Conservation (phyloP, 2,888 invertebrate species). For the Lasius platythorax region DNA sequence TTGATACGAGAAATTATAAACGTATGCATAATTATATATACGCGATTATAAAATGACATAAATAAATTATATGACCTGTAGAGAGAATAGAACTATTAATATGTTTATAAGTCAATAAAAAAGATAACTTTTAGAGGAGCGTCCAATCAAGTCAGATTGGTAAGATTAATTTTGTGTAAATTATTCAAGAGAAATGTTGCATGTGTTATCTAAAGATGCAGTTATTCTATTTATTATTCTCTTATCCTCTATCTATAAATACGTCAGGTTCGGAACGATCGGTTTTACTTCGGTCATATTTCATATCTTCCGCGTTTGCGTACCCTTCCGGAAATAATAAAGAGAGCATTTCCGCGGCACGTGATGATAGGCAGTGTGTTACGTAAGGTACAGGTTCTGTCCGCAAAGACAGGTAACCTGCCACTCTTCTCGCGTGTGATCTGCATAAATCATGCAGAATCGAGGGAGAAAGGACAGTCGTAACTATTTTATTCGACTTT, state of each 20-base stretch:
- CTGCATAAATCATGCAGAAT: constrained; percentile 59
- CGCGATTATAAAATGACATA: not conserved
- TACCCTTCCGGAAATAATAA: constrained; percentile 67
- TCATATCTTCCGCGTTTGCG: constrained; percentile 59
- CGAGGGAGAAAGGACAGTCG: not conserved
- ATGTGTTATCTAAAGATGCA: constrained; percentile 10
- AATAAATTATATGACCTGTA: too few relatives aligned
- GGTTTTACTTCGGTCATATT: constrained; percentile 53
- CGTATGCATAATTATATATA: too few relatives aligned
- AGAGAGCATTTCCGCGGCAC: constrained; percentile 60
- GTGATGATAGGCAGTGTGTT: constrained; percentile 66
- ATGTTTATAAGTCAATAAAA: not conserved
- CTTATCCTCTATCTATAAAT: not conserved
- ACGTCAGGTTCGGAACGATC: constrained; percentile 11
- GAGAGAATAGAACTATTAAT: not conserved
- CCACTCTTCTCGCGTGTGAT: constrained; percentile 43
- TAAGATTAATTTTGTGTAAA: not conserved
- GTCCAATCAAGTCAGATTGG: not conserved
- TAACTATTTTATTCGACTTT: constrained; percentile 6
- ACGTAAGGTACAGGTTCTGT: constrained; percentile 55
- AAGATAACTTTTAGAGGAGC: not conserved
- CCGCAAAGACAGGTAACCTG: constrained; percentile 32
- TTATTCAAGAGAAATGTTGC: not conserved
- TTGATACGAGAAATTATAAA: not conserved
- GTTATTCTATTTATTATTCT: constrained; percentile 3